Evolutionary conservation across 2,113 vertebrate species (phyloP), one percentile per base, ranked within the genome.

Genomic region (Halichoeres trimaculatus): DNA sequence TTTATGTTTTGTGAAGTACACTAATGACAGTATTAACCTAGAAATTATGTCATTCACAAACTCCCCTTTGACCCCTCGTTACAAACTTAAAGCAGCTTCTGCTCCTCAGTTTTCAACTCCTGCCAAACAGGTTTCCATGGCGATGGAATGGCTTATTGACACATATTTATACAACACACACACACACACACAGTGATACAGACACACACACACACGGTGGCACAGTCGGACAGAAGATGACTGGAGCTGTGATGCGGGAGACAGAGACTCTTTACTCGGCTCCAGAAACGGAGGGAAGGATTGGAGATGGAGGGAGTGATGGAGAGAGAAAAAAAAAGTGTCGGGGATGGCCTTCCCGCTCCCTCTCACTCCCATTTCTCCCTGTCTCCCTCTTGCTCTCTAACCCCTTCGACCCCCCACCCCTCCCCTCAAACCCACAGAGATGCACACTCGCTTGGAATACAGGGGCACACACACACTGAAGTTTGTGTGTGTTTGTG

Each of bases 1-100:
- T 89, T 91, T 92, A 91, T 91, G 85, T 90, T 92, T 81, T 91
- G 82, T 92, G 89, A 90, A 89, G 81, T 88, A 89, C 89, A 90
- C 80, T 87, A 89, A 90, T 85, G 83, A 76, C 91, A 90, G 87
- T 90, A 90, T 92, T 90, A 90, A 85, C 80, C 16, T 75, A 85
- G 80, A 72, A 65, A 69, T 45, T 70, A 70, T 76, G 40, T 41
- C 83, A 82, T 71, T 71, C 83, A 78, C 86, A 83, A 54, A 65
- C 63, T 65, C 71, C 74, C 68, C 48, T 16, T 78, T 67, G 53
- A 2, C 59, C 55, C 84, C 53, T 51, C 60, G 52, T 79, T 68
- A 66, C 65, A 83, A 86, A 84, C 58, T 63, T 63, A 70, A 78
- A 85, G 76, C 79, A 81, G 81, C 77, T 89, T 86, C 70, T 80